A percentile compares a stretch with the other conserved stretches of the same genome.
phyloP scores from a whole-genome alignment of 2,797 vertebrate species.

The Pantherophis alleghaniensis region DNA sequence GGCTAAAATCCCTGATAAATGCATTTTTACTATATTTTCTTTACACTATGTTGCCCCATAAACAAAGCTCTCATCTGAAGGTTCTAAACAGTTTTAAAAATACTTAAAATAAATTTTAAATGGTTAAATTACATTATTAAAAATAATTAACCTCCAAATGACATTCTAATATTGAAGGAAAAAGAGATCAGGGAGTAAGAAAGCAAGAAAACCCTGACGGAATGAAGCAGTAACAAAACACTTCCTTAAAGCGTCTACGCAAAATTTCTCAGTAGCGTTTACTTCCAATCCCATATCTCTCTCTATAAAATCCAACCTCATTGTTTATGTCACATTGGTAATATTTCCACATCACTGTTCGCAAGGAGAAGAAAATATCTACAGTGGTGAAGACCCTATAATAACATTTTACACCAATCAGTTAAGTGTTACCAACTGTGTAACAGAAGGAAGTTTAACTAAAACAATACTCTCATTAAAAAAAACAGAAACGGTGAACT shows the following conservation, averaged over 20 bases:
- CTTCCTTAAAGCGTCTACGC: background rate
- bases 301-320: background rate
- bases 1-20: background rate
- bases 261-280: background rate
- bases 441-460: background rate
- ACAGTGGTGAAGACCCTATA: background rate
- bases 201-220: background rate
- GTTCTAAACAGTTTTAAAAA: background rate
- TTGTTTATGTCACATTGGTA: background rate
- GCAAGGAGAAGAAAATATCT: background rate
- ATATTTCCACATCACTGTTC: background rate
- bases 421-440: background rate
- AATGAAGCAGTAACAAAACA: background rate
- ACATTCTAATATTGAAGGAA: too few species aligned
- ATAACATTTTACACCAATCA: background rate
- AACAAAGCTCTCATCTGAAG: background rate
- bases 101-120: background rate
- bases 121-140: background rate
- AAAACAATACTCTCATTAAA: background rate
- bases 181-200: background rate
- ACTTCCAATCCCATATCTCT: background rate
- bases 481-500: background rate
- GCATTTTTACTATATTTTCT: background rate
- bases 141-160: background rate
- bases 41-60: background rate